These are phyloP conservation scores for Ophioninae sp. DNA, from an alignment of 2,888 invertebrate genomes.

Conservation along the genomic window DNA sequence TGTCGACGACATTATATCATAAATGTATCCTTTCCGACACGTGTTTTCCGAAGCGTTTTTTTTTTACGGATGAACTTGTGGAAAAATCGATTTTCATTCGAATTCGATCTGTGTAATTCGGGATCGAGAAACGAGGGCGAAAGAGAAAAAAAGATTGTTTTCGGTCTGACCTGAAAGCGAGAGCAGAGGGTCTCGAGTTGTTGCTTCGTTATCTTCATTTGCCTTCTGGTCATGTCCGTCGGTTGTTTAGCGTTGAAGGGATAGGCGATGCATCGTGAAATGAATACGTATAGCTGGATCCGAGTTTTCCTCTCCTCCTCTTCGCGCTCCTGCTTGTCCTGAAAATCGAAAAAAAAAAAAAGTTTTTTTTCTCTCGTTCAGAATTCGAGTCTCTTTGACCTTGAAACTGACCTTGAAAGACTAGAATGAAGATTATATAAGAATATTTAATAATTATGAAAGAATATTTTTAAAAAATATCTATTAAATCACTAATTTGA, in stretches of 20 bases:
- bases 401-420: no score
- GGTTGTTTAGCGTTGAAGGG: constrained; percentile 99
- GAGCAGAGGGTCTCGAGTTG: constrained; percentile 97
- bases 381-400: no score
- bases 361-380: no score
- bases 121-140: no score
- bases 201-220: constrained; percentile 97
- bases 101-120: no score
- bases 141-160: neutral
- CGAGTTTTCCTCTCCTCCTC: constrained; percentile 97
- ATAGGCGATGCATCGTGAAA: constrained; percentile 98
- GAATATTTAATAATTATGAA: no score
- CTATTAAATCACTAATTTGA: no score
- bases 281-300: constrained; percentile 98
- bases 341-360: constrained; percentile 51
- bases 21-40: constrained; percentile 21
- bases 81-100: no score
- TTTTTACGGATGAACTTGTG: no score
- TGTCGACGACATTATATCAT: constrained; percentile 13
- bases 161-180: constrained; percentile 92
- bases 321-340: constrained; percentile 96
- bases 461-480: no score
- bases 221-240: constrained; percentile 97
- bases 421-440: no score
- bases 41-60: no score